Base-by-base conservation (phyloP, 2,113 vertebrate genomes). In the Morphnarchus princeps region DNA sequence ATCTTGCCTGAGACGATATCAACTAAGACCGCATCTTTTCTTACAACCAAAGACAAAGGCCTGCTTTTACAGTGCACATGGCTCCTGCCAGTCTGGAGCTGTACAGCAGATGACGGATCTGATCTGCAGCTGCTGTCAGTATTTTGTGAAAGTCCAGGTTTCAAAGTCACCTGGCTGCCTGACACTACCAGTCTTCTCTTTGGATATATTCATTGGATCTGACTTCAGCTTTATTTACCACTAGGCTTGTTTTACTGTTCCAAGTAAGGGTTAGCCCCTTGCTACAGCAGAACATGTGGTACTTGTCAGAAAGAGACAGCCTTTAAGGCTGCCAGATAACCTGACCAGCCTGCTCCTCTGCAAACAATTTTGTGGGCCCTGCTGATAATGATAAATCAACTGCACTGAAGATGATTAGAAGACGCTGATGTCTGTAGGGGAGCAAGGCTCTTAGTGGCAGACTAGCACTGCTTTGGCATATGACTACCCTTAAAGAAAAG, bases 261-360 rank as follows among this genome's bases (percentile, higher is more conserved):
- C 22, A n/a, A 77, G 71, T n/a, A 80, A 82, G 58, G 62, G 21
- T 40, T 47, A 70, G 76, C 45, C 72, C 52, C 28, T 89, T 59
- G 71, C 55, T 73, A 65, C 67, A 62, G 49, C 47, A 88, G 61
- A 49, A 61, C 0, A 3, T 43, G 58, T 40, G 40, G 29, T 78
- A 22, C 77, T 93, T 89, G n/a, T 88, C 84, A 96, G 67, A 63
- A 82, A 12, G 61, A 61, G 31, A 31, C 71, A 89, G 88, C 63
- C 71, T 95, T 81, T 83, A 70, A 42, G 73, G 74, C 63, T 93
- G 61, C 49, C 43, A 77, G 89, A 96, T 93, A 95, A 92, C 45
- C 52, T 7, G 40, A 55, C 59, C 58, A 63, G 78, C 66, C 77
- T 57, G 47, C 28, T 92, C 25, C 36, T 82, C 58, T 90, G 74